Evolutionary conservation across 2,888 invertebrate species (phyloP), one percentile per base, ranked within the genome.

Genomic region (Hydraecia micacea): DNA sequence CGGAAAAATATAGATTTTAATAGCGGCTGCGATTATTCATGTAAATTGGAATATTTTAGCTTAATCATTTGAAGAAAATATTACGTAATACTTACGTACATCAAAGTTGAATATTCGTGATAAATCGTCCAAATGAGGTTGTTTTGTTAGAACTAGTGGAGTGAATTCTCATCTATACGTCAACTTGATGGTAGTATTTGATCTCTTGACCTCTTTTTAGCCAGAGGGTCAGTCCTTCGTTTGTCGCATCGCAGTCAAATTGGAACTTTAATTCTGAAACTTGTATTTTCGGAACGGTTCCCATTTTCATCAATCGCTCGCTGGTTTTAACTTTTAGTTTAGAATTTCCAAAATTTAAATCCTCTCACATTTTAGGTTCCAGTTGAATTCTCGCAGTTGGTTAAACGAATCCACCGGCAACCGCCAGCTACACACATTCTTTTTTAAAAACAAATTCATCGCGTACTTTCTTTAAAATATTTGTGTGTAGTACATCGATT

Each of bases 401-500:
- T 73, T 78, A 78, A 84, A 67, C 58, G 70, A 65, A 84, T 86
- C 73, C 25, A 55, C 62, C 36, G 52, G 32, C 39, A 32, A 60
- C 52, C 63, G 36, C 46, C 71, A 63, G 42, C 39, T 6, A 60
- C 58, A 60, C 36, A 25, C 63, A 21, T 58, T 67, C 6, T 75
- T 67, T 75, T 75, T 73, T 73, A n/a, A 39, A 74, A 79, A 84
- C 65, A 66, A 83, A 79, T 75, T 49, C 42, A 21, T 21, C 60
- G 73, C 63, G 75, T 75, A 75, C 66, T 87, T 80, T 79, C 36
- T 84, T 73, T 85, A 58, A 72, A 84, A 86, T 77, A 74, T 72
- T 49, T 25, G 42, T 68, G 60, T 78, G 46, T 71, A 68, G 68
- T 73, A 70, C 65, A 68, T 82, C 52, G 73, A 82, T 88, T 84